Base-by-base conservation (phyloP, 2,888 invertebrate genomes). In the Limnephilus rhombicus region DNA sequence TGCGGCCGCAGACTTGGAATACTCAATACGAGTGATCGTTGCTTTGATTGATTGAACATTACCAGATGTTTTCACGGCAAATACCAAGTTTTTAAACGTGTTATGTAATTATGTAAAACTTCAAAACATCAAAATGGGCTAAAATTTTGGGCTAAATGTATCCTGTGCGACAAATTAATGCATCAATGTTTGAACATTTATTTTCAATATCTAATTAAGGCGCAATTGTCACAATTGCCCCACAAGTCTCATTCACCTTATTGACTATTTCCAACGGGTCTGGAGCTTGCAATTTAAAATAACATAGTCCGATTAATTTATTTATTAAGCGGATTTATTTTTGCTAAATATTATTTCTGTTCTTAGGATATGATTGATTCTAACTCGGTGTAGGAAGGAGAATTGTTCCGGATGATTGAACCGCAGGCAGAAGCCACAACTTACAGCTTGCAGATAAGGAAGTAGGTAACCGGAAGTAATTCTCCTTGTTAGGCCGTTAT, bases 381-480 rank as follows among this genome's bases (percentile, higher is more conserved):
- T 68, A n/a, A 68, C 68, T 68, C 68, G 5, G 68, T 68, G 9
- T 68, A n/a, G n/a, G n/a, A 68, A 68, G n/a, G 68, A n/a, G 7
- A 68, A 68, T 68, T 68, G 68, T 68, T 68, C 68, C 68, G 68
- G 68, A 24, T 68, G 68, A 68, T 68, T 68, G 68, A 68, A 68
- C 68, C 24, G 24, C 68, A 24, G 68, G 68, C 68, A 68, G 68
- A 68, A 68, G 68, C 24, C 68, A 68, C 68, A n/a, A 68, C 68
- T 68, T 68, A 68, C n/a, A 68, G 68, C 68, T 68, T 24, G 68
- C 24, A 68, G 68, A 68, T 68, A 68, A 68, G 68, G 24, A 68
- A 68, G 68, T 68, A 68, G 68, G 68, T 68, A 68, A 68, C 68
- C 68, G 85, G 85, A 85, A 85, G 34, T 85, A 85, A 85, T 37